Evolutionary conservation across 2,797 vertebrate genomes (phyloP), one percentile per base, ranked within the genome.

Genomic region (Hydrolagus colliei): DNA sequence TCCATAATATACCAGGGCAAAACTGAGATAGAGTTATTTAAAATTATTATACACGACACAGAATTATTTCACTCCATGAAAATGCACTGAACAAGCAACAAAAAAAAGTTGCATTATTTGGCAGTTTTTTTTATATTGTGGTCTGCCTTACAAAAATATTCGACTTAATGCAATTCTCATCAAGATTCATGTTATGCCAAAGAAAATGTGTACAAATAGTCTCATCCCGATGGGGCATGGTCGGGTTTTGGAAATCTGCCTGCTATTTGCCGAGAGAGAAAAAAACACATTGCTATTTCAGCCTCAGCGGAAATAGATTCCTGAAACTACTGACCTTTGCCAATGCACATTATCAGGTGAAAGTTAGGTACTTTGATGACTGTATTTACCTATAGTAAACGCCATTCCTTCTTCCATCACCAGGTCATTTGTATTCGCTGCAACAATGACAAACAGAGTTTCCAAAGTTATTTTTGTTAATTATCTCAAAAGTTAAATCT

Each of bases 391-490:
- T 94, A 99, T 95, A 78, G 98, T 99, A 91, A 99, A 99, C 20
- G 96, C 93, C 98, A 99, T 99, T 82, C 97, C 97, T 89, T 97
- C 96, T 87, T 97, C 95, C 97, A 99, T 98, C 87, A 90, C 91
- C 87, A 97, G 91, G 89, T 94, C 90, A 75, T 93, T 97, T 92
- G 97, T 94, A 90, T 99, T 99, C 1, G 94, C 98, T 98, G 88
- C 86, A 52, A 41, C 11, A 67, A 86, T 90, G 93, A 91, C 87
- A 77, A 91, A 90, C 85, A 92, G 78, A 84, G 73, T 32, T 84
- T 86, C 14, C 14, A 52, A 41, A 67, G 65, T 68, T 77, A 73
- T 71, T 41, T 73, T 20, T 16, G 3, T 18, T 86, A 27, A 13
- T 86, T 27, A 77, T 72, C 63, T 79, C 75, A 72, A 71, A 88